Conservation (phyloP, 2,888 invertebrate species). For the Suillia variegata region DNA sequence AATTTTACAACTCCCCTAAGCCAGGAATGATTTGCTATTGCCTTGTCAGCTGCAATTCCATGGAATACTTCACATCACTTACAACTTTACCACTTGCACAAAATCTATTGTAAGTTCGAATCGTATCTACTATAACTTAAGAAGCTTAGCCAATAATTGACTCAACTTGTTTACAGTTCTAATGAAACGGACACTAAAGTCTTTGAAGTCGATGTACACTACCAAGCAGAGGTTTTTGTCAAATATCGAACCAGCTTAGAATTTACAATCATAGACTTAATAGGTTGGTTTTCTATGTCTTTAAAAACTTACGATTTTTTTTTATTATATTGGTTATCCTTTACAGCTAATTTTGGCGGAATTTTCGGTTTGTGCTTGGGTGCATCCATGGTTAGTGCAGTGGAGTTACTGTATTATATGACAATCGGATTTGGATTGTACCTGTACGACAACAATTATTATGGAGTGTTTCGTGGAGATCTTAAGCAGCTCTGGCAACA, state of each 20-base stretch:
- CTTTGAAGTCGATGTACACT: conserved; percentile 60
- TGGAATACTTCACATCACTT: conserved; percentile 47
- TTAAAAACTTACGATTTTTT: not conserved
- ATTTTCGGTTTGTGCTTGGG: conserved; percentile 63
- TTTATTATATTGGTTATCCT: not conserved
- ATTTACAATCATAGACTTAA: conserved; percentile 59
- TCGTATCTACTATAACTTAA: too few species aligned
- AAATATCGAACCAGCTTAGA: conserved; percentile 61
- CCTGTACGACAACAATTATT: conserved; percentile 45
- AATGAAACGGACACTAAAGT: conserved; percentile 27
- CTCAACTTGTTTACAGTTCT: too few species aligned
- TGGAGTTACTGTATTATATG: conserved; percentile 61
- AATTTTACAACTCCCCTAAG: conserved; percentile 43
- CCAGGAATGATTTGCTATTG: conserved; percentile 56
- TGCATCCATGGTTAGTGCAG: conserved; percentile 61
- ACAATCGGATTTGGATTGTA: conserved; percentile 50
- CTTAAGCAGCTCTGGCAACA: conserved; percentile 23
- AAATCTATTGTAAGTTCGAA: conserved; percentile 26
- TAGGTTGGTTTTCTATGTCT: conserved; percentile 47
- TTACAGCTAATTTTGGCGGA: conserved; percentile 62
- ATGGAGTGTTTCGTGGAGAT: conserved; percentile 24
- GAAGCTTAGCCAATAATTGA: too few species aligned
- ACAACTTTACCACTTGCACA: conserved; percentile 39
- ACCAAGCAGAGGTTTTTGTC: conserved; percentile 55
- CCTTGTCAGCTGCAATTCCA: conserved; percentile 47